These are phyloP conservation scores for Ceramica pisi DNA, from an alignment of 2,888 invertebrate genomes.

Conservation along the genomic window DNA sequence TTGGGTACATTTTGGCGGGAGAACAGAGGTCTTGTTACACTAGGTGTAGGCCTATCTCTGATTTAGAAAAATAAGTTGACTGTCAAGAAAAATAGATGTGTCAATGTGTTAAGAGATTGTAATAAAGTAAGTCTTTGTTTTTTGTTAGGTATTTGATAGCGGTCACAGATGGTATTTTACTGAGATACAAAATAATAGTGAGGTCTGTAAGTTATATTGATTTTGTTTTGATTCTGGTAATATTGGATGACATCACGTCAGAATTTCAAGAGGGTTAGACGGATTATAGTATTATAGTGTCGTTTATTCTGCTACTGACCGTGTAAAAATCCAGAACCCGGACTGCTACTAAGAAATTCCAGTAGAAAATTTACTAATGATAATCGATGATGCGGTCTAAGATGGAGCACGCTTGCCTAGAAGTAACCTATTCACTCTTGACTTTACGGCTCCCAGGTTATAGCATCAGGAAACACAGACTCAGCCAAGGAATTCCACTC, in stretches of 20 bases:
- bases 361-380: too few species aligned
- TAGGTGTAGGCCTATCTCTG: constrained; percentile 65
- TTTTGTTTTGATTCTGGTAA: not conserved
- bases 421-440: too few species aligned
- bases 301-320: too few species aligned
- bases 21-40: constrained; percentile 18
- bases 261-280: not conserved
- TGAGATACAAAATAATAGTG: constrained; percentile 37
- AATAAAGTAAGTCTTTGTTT: constrained; percentile 76
- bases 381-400: too few species aligned
- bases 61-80: constrained; percentile 73
- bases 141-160: constrained; percentile 65
- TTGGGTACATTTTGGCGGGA: not conserved
- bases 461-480: too few species aligned
- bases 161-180: constrained; percentile 61
- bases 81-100: constrained; percentile 76
- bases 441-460: too few species aligned
- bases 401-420: too few species aligned
- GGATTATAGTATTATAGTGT: too few species aligned
- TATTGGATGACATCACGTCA: not conserved
- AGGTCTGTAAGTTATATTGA: constrained; percentile 5
- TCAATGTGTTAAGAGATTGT: constrained; percentile 70
- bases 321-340: too few species aligned
- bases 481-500: too few species aligned
- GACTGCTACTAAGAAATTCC: too few species aligned